Base-by-base conservation (phyloP, 1,140 invertebrate genomes). In the Hermetia illucens region DNA sequence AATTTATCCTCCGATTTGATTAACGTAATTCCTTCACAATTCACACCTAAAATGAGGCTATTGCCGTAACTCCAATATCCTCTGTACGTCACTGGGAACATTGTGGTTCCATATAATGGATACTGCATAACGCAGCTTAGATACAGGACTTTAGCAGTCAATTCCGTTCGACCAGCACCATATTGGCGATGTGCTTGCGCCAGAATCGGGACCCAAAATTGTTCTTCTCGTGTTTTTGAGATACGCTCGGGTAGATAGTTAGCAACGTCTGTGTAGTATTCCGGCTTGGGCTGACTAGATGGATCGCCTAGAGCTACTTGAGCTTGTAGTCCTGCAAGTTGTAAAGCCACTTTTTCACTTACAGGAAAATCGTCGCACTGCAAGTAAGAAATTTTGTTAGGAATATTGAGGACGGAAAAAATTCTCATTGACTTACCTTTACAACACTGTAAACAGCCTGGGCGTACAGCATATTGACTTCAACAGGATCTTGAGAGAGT, bases 71-170 rank as follows among this genome's bases (percentile, higher is more conserved):
- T 84, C 84, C 90, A 89, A 53, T 88, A 85, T 3, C 87, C 87
- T 44, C 88, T 77, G 56, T 94, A 94, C 1, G 80, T 83, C 20
- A 94, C 91, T 22, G 79, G 78, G 61, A 88, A 95, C 66, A 94
- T 78, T 0, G 90, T 92, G 34, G 88, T 92, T 2, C 91, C 92
- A 54, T 95, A 95, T 1, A 95, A 67, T 0, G 91, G 88, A 61
- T 93, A 96, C 62, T 96, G 91, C 86, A 94, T 95, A 1, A 96
- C 91, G 53, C 90, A 93, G 1, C 89, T 91, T 32, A 96, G 63
- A 59, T 95, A 95, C 46, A 94, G 71, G 6, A 92, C 88, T 63
- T 94, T 94, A 2, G 89, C 86, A 3, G 90, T 87, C 19, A 94
- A 58, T 53, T 93, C 88, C 5, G 83, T 79, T 46, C 92, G 81